A percentile compares a stretch with the other conserved stretches of the same genome.
These are phyloP conservation scores for Pyrocephalus nanus DNA, from an alignment of 2,797 vertebrate genomes.

Conservation along the genomic window DNA sequence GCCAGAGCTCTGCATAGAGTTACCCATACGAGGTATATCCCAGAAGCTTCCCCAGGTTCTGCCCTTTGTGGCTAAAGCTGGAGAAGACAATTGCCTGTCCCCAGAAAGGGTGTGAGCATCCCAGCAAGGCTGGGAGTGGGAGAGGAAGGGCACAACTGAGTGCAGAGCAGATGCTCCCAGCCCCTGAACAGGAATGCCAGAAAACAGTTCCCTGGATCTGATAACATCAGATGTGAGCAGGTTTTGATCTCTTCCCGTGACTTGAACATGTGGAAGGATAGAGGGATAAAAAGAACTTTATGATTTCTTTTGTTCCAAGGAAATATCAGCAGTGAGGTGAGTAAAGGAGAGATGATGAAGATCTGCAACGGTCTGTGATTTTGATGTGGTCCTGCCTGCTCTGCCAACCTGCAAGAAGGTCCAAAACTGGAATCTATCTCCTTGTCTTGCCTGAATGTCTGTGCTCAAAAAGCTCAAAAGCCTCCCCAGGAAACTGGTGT, in stretches of 20 bases:
- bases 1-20: neutral
- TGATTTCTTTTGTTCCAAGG: slow-evolving; percentile 37
- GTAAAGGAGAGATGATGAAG: slow-evolving; percentile 6
- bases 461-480: neutral
- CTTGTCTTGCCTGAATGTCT: neutral
- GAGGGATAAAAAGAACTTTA: neutral
- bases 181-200: neutral
- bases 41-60: neutral
- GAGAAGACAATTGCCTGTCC: neutral
- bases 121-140: neutral
- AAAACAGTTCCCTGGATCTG: neutral
- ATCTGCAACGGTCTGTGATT: slow-evolving; percentile 19
- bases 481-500: neutral
- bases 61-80: neutral
- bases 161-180: neutral
- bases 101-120: neutral
- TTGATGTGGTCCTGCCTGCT: slow-evolving; percentile 17
- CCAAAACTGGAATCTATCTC: neutral
- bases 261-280: neutral
- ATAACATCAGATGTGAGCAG: neutral
- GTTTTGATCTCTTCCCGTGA: neutral
- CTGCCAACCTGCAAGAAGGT: neutral
- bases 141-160: neutral
- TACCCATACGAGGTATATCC: neutral
- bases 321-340: slow-evolving; percentile 23